Evolutionary conservation across 2,113 vertebrate species (phyloP), one percentile per base, ranked within the genome.

Genomic region (Actinemys pallida): DNA sequence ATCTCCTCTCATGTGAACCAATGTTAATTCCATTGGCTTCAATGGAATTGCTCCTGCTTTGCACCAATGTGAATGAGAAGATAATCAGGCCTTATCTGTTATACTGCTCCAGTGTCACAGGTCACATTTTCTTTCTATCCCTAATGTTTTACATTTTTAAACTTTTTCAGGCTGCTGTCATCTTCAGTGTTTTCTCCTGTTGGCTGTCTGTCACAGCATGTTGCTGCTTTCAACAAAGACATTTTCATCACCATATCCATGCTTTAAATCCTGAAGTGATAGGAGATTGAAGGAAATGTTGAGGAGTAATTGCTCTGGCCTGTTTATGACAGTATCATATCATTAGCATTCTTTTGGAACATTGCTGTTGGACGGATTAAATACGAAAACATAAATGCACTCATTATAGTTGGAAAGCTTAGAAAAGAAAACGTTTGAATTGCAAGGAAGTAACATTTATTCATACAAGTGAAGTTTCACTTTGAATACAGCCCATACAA

Each of bases 271-370:
- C 90, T 93, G 76, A 93, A 93, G 86, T 90, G 94, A 85, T 35
- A 88, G 72, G 6, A 95, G 45, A 92, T 45, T 92, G 90, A 94
- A 94, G 81, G 69, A 27, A 76, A 96, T 93, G 90, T 94, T 88
- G 29, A 90, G 76, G 92, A 39, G 94, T 94, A 97, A 96, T 96
- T 94, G 78, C 89, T 96, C 56, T 95, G 92, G 94, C 93, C 94
- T 93, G 94, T 96, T 95, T 96, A 93, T 17, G 49, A 29, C 20
- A 94, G 47, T 4, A 29, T 92, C n/a, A 35, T 88, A 83, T 89
- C 52, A 72, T 49, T 85, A 57, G 6, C 86, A 2, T 56, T 54
- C 13, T 91, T 25, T 50, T 88, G 76, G 24, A 86, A 24, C 24
- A 78, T 3, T 62, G 53, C 24, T 94, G 59, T 92, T 85, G 52